Evolutionary conservation across 2,888 invertebrate species (phyloP).

Genomic region (Nudaria mundana): DNA sequence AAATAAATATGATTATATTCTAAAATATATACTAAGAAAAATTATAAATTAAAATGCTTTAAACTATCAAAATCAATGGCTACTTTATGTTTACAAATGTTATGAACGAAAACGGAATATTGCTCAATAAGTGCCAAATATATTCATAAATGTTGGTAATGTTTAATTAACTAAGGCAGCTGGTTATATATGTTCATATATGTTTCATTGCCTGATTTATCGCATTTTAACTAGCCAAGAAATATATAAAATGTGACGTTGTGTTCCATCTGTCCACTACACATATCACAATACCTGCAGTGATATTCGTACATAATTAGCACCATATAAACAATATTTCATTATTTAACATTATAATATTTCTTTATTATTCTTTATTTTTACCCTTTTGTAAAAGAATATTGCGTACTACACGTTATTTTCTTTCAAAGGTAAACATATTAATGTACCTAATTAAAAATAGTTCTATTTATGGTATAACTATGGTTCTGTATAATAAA

Average conservation of each 20-base stretch:
- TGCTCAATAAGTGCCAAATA: constrained; percentile 50
- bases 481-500: neutral
- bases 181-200: constrained; percentile 25
- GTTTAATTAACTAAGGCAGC: constrained; percentile 19
- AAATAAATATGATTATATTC: neutral
- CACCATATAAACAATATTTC: neutral
- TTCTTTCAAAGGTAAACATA: no score
- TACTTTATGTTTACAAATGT: constrained; percentile 7
- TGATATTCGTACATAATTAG: neutral
- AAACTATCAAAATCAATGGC: neutral
- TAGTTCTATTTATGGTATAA: neutral
- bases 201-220: constrained; percentile 16
- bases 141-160: constrained; percentile 19
- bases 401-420: no score
- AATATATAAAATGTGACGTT: constrained; percentile 1
- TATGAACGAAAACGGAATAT: constrained; percentile 18
- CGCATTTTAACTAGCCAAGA: constrained; percentile 8
- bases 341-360: neutral
- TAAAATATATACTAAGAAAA: neutral
- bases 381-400: no score
- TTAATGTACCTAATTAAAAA: no score
- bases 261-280: constrained; percentile 6
- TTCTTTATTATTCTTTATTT: no score
- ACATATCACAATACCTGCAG: constrained; percentile 1
- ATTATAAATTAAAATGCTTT: constrained; percentile 2